Evolutionary conservation across 2,113 vertebrate species (phyloP).

Genomic region (Egretta garzetta): DNA sequence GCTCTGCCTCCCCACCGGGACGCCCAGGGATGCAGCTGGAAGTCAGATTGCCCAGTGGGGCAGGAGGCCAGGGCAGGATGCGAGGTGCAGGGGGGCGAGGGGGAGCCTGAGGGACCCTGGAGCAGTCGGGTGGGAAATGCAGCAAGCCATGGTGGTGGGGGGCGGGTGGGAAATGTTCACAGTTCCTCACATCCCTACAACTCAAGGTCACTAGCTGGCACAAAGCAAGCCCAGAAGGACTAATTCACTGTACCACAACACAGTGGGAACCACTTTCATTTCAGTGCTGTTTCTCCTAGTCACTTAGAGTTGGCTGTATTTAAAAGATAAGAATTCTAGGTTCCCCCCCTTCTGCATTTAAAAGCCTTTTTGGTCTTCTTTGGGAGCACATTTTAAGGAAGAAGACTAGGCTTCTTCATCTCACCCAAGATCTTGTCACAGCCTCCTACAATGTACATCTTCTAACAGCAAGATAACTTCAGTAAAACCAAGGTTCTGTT

Average conservation of each 20-base stretch:
- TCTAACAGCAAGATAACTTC: background rate
- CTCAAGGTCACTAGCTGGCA: background rate
- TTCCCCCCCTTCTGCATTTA: background rate
- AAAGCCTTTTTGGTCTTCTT: background rate
- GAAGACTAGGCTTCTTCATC: background rate
- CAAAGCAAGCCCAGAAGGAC: background rate
- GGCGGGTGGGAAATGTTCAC: background rate
- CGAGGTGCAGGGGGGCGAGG: accelerated
- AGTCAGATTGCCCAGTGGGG: accelerated
- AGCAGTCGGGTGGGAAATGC: background rate
- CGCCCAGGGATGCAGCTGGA: background rate
- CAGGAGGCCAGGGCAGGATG: accelerated
- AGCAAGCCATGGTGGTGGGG: background rate
- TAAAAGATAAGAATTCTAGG: background rate
- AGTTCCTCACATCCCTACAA: background rate
- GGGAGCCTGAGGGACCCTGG: background rate
- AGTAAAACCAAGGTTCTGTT: background rate
- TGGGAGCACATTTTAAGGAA: background rate
- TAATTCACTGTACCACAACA: background rate
- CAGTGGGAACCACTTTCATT: background rate
- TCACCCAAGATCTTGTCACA: background rate
- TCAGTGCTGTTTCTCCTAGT: background rate
- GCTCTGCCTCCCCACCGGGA: accelerated
- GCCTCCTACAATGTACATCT: background rate
- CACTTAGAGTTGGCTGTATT: background rate